Percentiles rank a stretch among this genome's conserved stretches.
phyloP scores from a whole-genome alignment of 2,888 invertebrate species.

The Apodemia duryi region DNA sequence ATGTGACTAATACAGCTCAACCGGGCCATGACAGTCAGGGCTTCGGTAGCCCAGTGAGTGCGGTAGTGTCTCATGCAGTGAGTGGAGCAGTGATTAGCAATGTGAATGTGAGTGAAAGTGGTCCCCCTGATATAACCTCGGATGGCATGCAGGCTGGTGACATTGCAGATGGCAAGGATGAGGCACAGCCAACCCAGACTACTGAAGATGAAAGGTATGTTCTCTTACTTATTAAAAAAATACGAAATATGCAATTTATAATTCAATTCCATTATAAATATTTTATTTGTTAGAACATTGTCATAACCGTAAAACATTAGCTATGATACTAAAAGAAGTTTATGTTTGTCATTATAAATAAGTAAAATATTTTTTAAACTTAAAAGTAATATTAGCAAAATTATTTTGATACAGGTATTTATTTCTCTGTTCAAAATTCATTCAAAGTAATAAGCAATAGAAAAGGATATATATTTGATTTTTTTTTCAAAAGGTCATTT shows the following conservation, averaged over 20 bases:
- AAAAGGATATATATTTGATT: too few relatives aligned
- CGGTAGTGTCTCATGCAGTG: conserved; percentile 67
- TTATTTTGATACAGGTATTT: too few relatives aligned
- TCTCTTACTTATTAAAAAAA: neutral
- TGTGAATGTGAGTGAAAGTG: conserved; percentile 72
- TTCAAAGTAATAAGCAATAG: too few relatives aligned
- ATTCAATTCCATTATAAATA: too few relatives aligned
- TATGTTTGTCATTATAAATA: too few relatives aligned
- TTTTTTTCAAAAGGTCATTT: too few relatives aligned
- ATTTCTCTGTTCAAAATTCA: too few relatives aligned
- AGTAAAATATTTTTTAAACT: too few relatives aligned
- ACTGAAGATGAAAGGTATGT: conserved; percentile 76
- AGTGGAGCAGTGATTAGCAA: conserved; percentile 69
- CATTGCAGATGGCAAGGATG: conserved; percentile 67
- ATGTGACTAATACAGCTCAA: conserved; percentile 54
- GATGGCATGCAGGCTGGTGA: conserved; percentile 61
- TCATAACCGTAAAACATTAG: too few relatives aligned
- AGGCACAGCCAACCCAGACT: conserved; percentile 50
- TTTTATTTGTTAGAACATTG: too few relatives aligned
- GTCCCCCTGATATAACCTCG: conserved; percentile 55
- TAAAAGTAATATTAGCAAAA: too few relatives aligned
- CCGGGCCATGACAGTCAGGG: conserved; percentile 68
- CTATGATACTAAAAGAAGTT: too few relatives aligned
- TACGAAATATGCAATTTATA: neutral
- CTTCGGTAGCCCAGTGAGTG: conserved; percentile 76